Conservation (phyloP, 2,797 vertebrate genomes). For the Rhodeus uyekii region DNA sequence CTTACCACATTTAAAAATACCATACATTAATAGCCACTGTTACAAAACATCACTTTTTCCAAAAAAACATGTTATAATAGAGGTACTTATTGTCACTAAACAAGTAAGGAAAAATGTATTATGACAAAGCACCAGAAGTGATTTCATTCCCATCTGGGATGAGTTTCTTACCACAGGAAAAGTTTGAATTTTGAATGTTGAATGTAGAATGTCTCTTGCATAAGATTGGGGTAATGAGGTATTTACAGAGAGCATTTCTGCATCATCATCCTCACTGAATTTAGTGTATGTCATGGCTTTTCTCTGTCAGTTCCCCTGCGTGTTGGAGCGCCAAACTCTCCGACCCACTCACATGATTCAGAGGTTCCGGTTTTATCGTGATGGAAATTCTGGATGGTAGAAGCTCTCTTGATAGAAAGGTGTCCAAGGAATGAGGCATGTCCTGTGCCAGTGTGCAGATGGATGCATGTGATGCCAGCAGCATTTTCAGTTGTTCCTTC, state of each 20-base stretch:
- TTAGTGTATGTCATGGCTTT: background rate
- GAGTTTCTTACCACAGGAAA: constrained; percentile 1
- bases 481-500: constrained; percentile 83
- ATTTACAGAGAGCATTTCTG: background rate
- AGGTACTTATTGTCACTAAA: background rate
- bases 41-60: background rate
- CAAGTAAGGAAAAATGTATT: background rate
- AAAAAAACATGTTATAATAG: background rate
- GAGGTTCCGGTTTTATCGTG: constrained; percentile 9
- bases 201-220: background rate
- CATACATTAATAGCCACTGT: background rate
- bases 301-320: background rate
- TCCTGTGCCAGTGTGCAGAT: constrained; percentile 83
- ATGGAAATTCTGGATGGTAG: background rate
- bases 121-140: background rate
- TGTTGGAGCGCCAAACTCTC: background rate
- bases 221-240: background rate
- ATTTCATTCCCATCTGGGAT: background rate
- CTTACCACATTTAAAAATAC: background rate
- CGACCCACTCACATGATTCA: background rate
- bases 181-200: background rate
- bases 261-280: background rate
- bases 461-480: constrained; percentile 80
- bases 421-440: constrained; percentile 51
- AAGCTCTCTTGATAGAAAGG: background rate